Base-by-base conservation (phyloP, 2,797 vertebrate species). In the Enoplosus armatus region DNA sequence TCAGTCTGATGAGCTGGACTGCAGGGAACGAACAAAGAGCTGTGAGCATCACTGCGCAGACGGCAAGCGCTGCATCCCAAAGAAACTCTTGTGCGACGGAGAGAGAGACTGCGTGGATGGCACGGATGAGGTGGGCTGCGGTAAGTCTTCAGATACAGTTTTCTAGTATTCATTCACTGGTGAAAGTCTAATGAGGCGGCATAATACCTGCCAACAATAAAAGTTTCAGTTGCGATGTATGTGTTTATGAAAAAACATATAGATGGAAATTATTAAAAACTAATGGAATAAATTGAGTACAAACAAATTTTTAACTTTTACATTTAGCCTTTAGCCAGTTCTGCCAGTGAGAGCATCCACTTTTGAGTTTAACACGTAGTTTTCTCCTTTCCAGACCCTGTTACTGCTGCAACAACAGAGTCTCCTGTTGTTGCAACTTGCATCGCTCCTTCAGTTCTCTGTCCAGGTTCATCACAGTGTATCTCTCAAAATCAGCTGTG, bases 11-110 rank as follows among this genome's bases (percentile, higher is more conserved):
- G 98, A 98, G 84, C 2, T 6, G 0, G 78, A 88, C 85, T 98
- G 98, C 88, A 93, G 93, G 88, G 77, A 67, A 24, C 85, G 59
- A 27, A 90, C 87, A 0, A 91, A 88, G 22, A 92, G 92, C 15
- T 99, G 97, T 0, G 93, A 95, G 66, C 85, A 95, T 60, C 95
- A 14, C 10, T 99, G 97, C 5, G 92, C 95, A 0, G 65, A 94
- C 6, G 81, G 86, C 33, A 89, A 81, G 0, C 96, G 93, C 61
- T 98, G 97, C 26, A 51, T 98, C 58, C 97, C 97, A 0, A 79
- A 93, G 35, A 95, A 89, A 37, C 97, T 97, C 90, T 60, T 96
- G 4, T 99, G 98, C 5, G 97, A 98, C 0, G 96, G 97, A 7
- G 95, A 96, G 4, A 83, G 41, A 0, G 97, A 99, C 93, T 99